Base-by-base conservation (phyloP, 2,888 invertebrate genomes). In the Chironomus tentans region DNA sequence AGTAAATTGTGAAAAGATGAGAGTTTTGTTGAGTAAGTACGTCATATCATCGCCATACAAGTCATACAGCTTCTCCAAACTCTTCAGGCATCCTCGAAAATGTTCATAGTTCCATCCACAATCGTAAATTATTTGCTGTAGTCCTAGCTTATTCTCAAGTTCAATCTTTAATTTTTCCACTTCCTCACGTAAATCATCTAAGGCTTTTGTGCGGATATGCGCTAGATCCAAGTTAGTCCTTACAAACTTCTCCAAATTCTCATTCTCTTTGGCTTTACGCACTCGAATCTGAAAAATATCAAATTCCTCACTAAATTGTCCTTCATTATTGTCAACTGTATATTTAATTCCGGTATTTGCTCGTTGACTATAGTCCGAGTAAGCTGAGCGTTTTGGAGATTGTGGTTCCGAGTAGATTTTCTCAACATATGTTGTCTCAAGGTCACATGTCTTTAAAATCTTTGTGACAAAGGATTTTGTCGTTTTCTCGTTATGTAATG, bases 61-160 rank as follows among this genome's bases (percentile, higher is more conserved):
- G 68, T 89, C 86, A 0, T 90, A 88, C 68, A 97, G 84, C 1
- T 92, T 88, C 78, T 89, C 89, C 65, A 97, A 89, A 78, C 95
- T 93, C 80, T 92, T 90, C 3, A 97, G 85, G 80, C 95, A 95
- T n/a, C 95, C 96, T 79, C 94, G 87, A 80, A 94, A 95, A 81
- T 96, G 95, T 79, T 92, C 91, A 77, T 92, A 89, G 80, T 94
- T 93, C 94, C 94, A 94, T 10, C 94, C 94, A 80, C 91, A 92
- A 79, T 94, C 94, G 87, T 93, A 94, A 24, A 87, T 83, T 3
- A 92, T 86, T 78, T 89, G 87, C 50, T 84, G 85, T 13, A 92
- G 81, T 46, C 87, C 86, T 72, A 90, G 84, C 10, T 81, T 80
- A 24, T 80, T 68, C 76, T 82, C 79, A 38, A 84, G 22, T 21